phyloP scores from a whole-genome alignment of 2,113 vertebrate species.

The Mus pahari region DNA sequence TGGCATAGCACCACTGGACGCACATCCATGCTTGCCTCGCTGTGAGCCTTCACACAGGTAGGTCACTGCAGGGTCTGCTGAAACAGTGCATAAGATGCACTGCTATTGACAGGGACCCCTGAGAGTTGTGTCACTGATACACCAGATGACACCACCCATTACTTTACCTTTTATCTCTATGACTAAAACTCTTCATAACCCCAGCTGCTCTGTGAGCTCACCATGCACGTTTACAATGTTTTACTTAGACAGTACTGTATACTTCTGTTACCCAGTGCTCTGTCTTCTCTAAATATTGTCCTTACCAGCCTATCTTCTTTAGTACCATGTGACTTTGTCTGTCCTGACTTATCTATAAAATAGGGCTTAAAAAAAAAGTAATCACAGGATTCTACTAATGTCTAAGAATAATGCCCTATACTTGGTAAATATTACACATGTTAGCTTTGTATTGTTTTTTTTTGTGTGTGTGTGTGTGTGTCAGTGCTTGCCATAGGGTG shows the following conservation, averaged over 20 bases:
- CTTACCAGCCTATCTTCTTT: background rate
- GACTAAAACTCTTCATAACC: background rate
- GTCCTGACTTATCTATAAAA: background rate
- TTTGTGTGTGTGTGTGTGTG: too few species aligned
- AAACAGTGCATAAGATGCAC: background rate
- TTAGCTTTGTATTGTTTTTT: background rate
- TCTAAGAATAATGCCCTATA: background rate
- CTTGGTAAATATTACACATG: background rate
- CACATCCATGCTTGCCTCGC: background rate
- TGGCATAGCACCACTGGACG: background rate
- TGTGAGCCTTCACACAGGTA: background rate
- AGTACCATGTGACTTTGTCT: background rate
- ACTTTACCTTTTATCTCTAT: slow-evolving; percentile 4
- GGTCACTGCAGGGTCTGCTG: slow-evolving; percentile 14
- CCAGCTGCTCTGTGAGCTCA: background rate
- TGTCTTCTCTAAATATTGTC: background rate
- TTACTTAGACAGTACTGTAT: background rate
- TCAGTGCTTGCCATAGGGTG: background rate
- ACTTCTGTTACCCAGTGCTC: background rate
- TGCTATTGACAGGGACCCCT: background rate
- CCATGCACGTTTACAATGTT: background rate
- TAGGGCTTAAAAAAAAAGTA: background rate
- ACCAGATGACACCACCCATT: background rate
- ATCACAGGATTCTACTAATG: background rate
- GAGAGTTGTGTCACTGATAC: background rate